Base-by-base conservation (phyloP, 2,113 vertebrate species). In the Barnardius zonarius region DNA sequence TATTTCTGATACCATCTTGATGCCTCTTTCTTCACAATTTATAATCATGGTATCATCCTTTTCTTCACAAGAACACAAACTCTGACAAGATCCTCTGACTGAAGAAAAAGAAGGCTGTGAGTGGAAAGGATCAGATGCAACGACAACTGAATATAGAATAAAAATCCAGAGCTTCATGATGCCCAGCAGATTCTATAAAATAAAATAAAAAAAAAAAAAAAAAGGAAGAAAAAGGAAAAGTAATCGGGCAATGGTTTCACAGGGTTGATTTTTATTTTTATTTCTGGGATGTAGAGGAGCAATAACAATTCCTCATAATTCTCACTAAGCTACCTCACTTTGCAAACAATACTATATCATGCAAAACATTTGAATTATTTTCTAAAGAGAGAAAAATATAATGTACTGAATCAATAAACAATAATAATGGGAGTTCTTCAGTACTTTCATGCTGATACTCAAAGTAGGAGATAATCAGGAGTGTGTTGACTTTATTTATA, bases 21-120 rank as follows among this genome's bases (percentile, higher is more conserved):
- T 99, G 86, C 98, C 99, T 93, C 98, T 98, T 95, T 98, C 98
- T 96, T 99, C 99, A 43, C 99, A 99, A 93, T 99, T 99, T 80
- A 99, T 98, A 95, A 99, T 94, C 84, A 99, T 96, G 61, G 97
- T 95, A 55, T 98, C 98, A 76, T 99, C 99, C 93, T 99, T 99
- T 94, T 98, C 98, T 95, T 99, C 99, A 86, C 99, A 99, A 25
- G 96, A 98, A 92, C 99, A 99, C 89, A 99, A 80, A 83, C 91
- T 98, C 75, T 99, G 98, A 96, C 99, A 99, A 61, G 99, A 98
- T 94, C 98, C 98, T 90, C 97, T 97, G 31, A 92, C 82, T 54
- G 98, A 98, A 93, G 98, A 93, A 89, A 97, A 85, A 76, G 97
- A 96, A 94, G 98, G 90, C 48, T 97, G 97, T 75, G 97, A 97